Base-by-base conservation (phyloP, 2,888 invertebrate species). In the Andrena camellia region DNA sequence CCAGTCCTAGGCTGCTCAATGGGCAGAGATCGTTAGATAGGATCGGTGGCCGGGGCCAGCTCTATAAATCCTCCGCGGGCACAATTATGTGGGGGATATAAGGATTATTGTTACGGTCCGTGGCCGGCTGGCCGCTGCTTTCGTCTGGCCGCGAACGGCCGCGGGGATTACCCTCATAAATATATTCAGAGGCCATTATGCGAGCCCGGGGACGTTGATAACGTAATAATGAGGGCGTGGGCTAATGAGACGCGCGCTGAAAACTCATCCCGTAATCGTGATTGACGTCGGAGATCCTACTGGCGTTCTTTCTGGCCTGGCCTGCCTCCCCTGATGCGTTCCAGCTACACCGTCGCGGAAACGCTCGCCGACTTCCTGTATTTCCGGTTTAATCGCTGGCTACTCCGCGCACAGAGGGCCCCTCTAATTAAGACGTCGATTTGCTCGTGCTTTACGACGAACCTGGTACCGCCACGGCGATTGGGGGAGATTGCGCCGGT, bases 1-100 rank as follows among this genome's bases (percentile, higher is more conserved):
- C 69, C 77, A 79, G 77, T 84, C 79, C 90, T 90, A 91, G 88
- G 86, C 90, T 90, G 84, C 92, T 92, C 90, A 92, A 92, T 92
- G 92, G 91, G 90, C 74, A 92, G 93, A 93, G 93, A 93, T 93
- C 92, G 92, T 93, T 92, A 91, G 92, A 92, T 92, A 92, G 91
- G 88, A 89, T 90, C 89, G 88, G 83, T 85, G 88, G 82, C 86
- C 85, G 79, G 79, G 86, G 89, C 90, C 86, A 88, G 90, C 91
- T 90, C 93, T 92, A 93, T 93, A 93, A 93, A 93, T 93, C 91
- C 92, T 93, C 90, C 89, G 90, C 90, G 90, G 92, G 93, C 92
- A 93, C 93, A 93, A 93, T 93, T 93, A 93, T 93, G 91, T 90
- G 90, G 84, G 87, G 89, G 88, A 92, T 91, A 91, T 92, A 90